Evolutionary conservation across 1,140 invertebrate species (phyloP).

Genomic region (Schmidtea mediterranea): DNA sequence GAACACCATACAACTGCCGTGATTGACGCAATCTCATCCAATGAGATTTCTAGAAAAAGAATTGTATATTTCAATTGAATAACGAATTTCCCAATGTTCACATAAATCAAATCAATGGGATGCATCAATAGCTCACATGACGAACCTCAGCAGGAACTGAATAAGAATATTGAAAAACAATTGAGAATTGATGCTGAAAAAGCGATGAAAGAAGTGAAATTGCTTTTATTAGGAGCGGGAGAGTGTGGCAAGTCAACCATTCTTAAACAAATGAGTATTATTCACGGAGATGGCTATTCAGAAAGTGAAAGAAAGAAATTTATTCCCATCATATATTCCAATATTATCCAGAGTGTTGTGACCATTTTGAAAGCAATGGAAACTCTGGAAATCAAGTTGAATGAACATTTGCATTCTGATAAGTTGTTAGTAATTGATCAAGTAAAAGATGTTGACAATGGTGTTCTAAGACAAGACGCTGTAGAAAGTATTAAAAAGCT

Average conservation of each 20-base stretch:
- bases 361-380: conserved; percentile 97
- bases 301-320: conserved; percentile 75
- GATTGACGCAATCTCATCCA: too few relatives aligned
- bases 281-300: conserved; percentile 45
- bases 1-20: too few relatives aligned
- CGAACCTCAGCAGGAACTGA: neutral
- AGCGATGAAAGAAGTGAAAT: conserved; percentile 4
- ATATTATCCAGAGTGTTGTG: conserved; percentile 96
- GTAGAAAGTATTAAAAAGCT: conserved; percentile 62
- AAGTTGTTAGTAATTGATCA: neutral
- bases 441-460: conserved; percentile 46
- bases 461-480: conserved; percentile 35
- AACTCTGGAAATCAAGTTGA: conserved; percentile 73
- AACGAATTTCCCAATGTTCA: too few relatives aligned
- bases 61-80: too few relatives aligned
- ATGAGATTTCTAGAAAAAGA: too few relatives aligned
- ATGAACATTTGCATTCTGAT: conserved; percentile 23
- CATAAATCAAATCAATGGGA: too few relatives aligned
- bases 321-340: conserved; percentile 75
- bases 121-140: neutral
- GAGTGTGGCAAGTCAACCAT: conserved; percentile 6
- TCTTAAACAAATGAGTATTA: conserved; percentile 7
- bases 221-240: conserved; percentile 5
- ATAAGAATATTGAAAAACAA: conserved; percentile 2
- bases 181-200: conserved; percentile 3